A percentile compares a stretch with the other conserved stretches of the same genome.
Conservation (phyloP, 2,888 invertebrate genomes). For the Hirtodrosophila trivittata region DNA sequence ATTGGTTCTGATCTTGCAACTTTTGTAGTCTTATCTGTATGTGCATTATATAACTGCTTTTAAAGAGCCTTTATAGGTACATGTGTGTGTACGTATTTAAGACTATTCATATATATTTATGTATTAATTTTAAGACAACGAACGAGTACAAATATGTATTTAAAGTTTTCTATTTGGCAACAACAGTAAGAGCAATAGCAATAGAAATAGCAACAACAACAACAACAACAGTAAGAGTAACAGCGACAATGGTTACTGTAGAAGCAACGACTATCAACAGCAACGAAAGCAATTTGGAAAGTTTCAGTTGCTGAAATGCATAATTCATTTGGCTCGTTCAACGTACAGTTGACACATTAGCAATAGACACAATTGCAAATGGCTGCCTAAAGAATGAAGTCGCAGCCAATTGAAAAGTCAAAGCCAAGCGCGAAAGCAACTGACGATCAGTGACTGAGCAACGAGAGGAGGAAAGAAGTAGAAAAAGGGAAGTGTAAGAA, state of each 20-base stretch:
- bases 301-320: slow-evolving; percentile 70
- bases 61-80: slow-evolving; percentile 19
- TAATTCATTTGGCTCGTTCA: slow-evolving; percentile 67
- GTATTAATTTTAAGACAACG: slow-evolving; percentile 21
- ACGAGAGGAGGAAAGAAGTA: not conserved
- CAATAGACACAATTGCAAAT: slow-evolving; percentile 65
- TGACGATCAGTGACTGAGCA: slow-evolving; percentile 13
- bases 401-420: slow-evolving; percentile 36
- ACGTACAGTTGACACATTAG: slow-evolving; percentile 70
- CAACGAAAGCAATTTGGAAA: slow-evolving; percentile 70
- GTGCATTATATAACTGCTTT: slow-evolving; percentile 63
- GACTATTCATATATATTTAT: not conserved
- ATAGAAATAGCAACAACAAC: slow-evolving; percentile 40
- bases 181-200: slow-evolving; percentile 27
- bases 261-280: slow-evolving; percentile 11
- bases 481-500: slow-evolving; percentile 27
- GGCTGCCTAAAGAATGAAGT: slow-evolving; percentile 50
- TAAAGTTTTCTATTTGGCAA: slow-evolving; percentile 64
- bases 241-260: not conserved
- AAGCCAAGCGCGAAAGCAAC: slow-evolving; percentile 33
- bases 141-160: slow-evolving; percentile 50
- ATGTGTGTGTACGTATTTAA: slow-evolving; percentile 23
- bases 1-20: not conserved
- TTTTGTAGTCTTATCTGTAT: slow-evolving; percentile 29
- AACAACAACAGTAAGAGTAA: slow-evolving; percentile 27